Evolutionary conservation across 2,797 vertebrate genomes (phyloP).

Genomic region (Thripadectes ignobilis): DNA sequence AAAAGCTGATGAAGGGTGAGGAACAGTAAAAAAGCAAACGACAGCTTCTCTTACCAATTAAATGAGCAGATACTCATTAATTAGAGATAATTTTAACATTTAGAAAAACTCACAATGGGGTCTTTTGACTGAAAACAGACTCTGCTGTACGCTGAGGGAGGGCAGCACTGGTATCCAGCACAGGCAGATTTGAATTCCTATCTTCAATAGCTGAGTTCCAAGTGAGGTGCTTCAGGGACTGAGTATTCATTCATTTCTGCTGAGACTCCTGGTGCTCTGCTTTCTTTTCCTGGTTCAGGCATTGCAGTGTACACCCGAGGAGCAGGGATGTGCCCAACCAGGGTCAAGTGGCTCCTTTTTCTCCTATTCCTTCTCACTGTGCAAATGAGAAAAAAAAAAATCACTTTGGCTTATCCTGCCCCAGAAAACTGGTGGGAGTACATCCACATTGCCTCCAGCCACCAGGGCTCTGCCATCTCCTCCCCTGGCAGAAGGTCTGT

Average conservation of each 20-base stretch:
- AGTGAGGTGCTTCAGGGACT: background rate
- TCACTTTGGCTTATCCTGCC: background rate
- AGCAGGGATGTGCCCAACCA: rapidly evolving
- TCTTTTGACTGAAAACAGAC: background rate
- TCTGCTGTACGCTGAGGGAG: background rate
- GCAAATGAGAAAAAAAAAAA: background rate
- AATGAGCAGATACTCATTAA: background rate
- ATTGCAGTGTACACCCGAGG: background rate
- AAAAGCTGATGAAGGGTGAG: background rate
- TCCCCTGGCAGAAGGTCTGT: background rate
- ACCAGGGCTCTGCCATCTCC: rapidly evolving
- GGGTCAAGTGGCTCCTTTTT: background rate
- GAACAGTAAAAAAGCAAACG: background rate
- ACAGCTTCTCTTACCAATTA: background rate
- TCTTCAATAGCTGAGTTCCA: background rate
- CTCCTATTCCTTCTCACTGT: background rate
- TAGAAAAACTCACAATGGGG: background rate
- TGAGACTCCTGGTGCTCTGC: background rate
- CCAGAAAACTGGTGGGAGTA: background rate
- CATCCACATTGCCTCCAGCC: rapidly evolving
- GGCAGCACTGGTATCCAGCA: background rate
- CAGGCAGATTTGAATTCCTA: background rate
- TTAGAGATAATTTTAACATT: background rate
- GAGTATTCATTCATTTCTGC: background rate
- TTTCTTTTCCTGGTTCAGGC: background rate